Evolutionary conservation across 2,888 invertebrate species (phyloP), one percentile per base, ranked within the genome.

Genomic region (Heliconius ethilla): DNA sequence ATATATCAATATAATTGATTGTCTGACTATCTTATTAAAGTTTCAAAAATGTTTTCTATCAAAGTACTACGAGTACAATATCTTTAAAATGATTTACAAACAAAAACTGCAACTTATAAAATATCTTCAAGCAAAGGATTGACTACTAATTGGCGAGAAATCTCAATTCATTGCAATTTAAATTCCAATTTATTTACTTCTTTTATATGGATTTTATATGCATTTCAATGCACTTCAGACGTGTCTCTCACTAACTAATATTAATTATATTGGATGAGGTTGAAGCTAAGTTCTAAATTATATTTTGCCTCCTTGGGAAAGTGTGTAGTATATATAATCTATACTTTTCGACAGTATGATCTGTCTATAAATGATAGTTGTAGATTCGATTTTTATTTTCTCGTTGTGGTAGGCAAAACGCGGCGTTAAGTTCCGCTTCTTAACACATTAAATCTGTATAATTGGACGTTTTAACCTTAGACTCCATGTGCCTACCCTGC

Each of bases 181-280:
- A 81, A 78, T 79, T 76, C 72, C 79, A 79, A 78, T 81, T 78
- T 76, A 78, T 67, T 81, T 76, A 79, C 11, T 27, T 66, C 70
- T 75, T 79, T 79, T 65, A 40, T 37, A 22, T 29, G 15, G 9
- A 40, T 40, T 40, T 40, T 40, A 40, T 40, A 40, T 40, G 40
- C 7, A 33, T 4, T 51, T 18, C 6, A 22, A 7, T 10, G 37
- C 37, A 29, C 13, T 67, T 67, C 22, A 1, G 18, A 3, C n/a
- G 33, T 37, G 66, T 33, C 45, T 45, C 45, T 51, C 51, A 22
- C 13, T 62, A 1, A 62, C 62, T 62, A 25, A 62, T n/a, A 25
- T 25, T 62, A 25, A n/a, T n/a, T 62, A 62, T 25, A 62, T 51
- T 22, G 7, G 51, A 18, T 51, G 51, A 3, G 7, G 22, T 51